Evolutionary conservation across 2,797 vertebrate genomes (phyloP).

Genomic region (Arnoldichthys spilopterus): DNA sequence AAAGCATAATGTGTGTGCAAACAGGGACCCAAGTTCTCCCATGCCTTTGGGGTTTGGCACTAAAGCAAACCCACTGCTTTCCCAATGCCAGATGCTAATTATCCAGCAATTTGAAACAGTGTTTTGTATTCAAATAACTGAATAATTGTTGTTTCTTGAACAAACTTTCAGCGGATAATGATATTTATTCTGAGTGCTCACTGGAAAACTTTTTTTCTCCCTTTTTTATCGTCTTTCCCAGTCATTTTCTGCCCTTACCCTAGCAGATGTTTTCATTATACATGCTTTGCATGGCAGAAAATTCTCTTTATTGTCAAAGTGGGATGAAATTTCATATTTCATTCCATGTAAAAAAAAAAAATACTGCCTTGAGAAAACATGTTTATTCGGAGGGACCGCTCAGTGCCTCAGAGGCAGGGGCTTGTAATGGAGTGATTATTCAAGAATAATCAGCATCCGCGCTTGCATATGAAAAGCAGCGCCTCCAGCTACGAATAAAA

Average conservation of each 20-base stretch:
- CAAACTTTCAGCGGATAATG: conserved; percentile 3
- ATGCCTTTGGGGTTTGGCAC: conserved; percentile 22
- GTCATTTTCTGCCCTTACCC: conserved; percentile 21
- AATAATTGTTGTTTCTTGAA: conserved; percentile 12
- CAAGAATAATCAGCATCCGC: conserved; percentile 76
- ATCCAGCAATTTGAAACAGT: conserved; percentile 20
- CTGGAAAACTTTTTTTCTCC: not conserved
- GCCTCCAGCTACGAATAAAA: conserved; percentile 73
- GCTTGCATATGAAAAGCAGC: conserved; percentile 71
- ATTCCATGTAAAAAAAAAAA: conserved; percentile 67
- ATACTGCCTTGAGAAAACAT: conserved; percentile 69
- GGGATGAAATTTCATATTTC: conserved; percentile 64
- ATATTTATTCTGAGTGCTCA: not conserved
- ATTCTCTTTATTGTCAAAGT: conserved; percentile 51
- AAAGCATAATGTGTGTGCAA: conserved; percentile 40
- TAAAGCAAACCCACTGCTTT: conserved; percentile 16
- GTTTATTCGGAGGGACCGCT: conserved; percentile 73
- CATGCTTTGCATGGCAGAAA: conserved; percentile 48
- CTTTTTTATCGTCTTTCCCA: not conserved
- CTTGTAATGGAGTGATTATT: conserved; percentile 83
- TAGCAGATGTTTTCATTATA: conserved; percentile 53
- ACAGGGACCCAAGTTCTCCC: conserved; percentile 29
- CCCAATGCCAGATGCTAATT: conserved; percentile 23
- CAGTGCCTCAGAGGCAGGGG: conserved; percentile 73
- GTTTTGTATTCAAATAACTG: conserved; percentile 18